Percentiles rank a stretch among this genome's conserved stretches.
Evolutionary conservation across 2,888 invertebrate species (phyloP).

Genomic region (Oxytorus armatus): DNA sequence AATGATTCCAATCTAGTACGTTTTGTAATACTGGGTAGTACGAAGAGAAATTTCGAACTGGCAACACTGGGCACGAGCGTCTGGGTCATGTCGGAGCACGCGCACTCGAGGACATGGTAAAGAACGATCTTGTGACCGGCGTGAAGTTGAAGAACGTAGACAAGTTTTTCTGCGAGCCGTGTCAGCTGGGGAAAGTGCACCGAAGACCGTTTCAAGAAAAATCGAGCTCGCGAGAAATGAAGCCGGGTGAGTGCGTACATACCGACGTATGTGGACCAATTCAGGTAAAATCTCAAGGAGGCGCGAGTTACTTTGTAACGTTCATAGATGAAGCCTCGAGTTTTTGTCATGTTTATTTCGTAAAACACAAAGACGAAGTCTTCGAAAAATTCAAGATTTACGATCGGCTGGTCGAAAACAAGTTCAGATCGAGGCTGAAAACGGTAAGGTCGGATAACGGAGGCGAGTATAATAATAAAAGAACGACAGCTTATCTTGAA

Average conservation of each 20-base stretch:
- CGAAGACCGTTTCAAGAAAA: background rate
- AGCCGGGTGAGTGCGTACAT: constrained; percentile 15
- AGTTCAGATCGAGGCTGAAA: constrained; percentile 26
- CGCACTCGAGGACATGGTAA: constrained; percentile 6
- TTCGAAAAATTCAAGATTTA: constrained; percentile 13
- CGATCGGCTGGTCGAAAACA: constrained; percentile 33
- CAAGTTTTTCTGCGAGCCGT: constrained; percentile 5
- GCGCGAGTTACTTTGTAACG: no score
- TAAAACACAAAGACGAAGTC: background rate
- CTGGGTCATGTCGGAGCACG: constrained; percentile 1
- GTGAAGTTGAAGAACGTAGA: background rate
- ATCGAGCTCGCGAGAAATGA: background rate
- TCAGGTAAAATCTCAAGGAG: no score
- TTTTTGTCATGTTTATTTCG: no score
- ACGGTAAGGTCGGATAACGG: constrained; percentile 36
- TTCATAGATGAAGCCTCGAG: no score
- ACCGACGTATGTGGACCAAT: no score
- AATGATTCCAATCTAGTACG: no score
- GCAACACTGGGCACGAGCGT: no score
- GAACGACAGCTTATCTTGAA: constrained; percentile 17
- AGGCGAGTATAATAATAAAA: background rate
- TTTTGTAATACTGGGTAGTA: no score
- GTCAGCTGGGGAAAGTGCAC: background rate
- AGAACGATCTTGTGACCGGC: background rate
- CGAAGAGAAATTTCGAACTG: no score